Base-by-base conservation (phyloP, 2,797 vertebrate species). In the Rhabdomys pumilio region DNA sequence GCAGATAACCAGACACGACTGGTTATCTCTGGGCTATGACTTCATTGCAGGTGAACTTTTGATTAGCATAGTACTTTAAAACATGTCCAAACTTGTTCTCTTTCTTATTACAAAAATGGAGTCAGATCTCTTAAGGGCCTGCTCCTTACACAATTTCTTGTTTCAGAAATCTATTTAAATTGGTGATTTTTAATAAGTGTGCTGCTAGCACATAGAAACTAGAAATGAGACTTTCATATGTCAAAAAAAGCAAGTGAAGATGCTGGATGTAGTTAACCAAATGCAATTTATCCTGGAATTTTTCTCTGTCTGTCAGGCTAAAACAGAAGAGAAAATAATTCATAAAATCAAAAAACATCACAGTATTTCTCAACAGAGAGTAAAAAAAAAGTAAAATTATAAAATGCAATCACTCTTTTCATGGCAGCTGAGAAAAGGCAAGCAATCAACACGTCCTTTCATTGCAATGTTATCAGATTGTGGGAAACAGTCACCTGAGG, bases 251-350 rank as follows among this genome's bases (percentile, higher is more conserved):
- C 34, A 87, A 85, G 85, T 59, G 75, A 89, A 14, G 26, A n/a
- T n/a, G 10, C 12, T 44, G 41, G 89, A 92, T 3, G 10, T 15
- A 55, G 69, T 44, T 67, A 89, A 90, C 57, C 29, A 96, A 92
- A 89, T 17, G 2, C 14, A 89, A 59, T 59, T 84, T 26, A 22
- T 92, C n/a, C 50, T 41, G 55, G 50, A 38, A 22, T 29, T 15
- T 50, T 41, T 44, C n/a, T 2, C 44, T 61, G 90, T 67, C 53
- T 90, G 24, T 76, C 57, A 93, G 22, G 67, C 31, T 63, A 76
- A 91, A 95, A 81, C 34, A 81, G 50, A 85, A 69, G 47, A 87
- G 7, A 91, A 95, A 92, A 97, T 94, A 95, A 94, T 82, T 77
- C 38, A 91, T 47, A 65, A 82, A 95, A 3, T 24, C 63, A 17